phyloP scores from a whole-genome alignment of 2,888 invertebrate species.

The Idaea biselata region DNA sequence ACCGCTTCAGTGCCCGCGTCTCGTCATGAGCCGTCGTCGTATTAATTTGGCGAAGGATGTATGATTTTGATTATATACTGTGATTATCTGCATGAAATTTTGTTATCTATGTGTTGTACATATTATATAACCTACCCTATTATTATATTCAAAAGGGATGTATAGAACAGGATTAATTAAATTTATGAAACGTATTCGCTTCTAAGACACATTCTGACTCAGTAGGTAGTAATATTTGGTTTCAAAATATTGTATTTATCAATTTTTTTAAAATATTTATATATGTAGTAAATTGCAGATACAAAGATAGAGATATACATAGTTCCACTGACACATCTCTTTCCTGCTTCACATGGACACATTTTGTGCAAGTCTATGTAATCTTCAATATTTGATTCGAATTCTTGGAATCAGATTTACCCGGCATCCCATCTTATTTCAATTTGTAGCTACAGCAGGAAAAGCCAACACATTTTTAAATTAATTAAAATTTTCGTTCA shows the following conservation, averaged over 20 bases:
- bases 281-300: no score
- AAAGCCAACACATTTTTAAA: background rate
- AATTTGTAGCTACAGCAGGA: background rate
- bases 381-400: background rate
- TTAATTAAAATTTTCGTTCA: background rate
- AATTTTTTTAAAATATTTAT: no score
- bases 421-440: background rate
- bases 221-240: no score
- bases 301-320: background rate
- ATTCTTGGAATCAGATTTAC: background rate
- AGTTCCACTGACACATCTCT: background rate
- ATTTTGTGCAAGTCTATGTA: background rate
- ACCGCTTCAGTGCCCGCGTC: slow-evolving; percentile 39
- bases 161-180: background rate
- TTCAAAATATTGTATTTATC: no score
- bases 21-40: slow-evolving; percentile 25
- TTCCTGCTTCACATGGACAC: background rate
- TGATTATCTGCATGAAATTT: slow-evolving; percentile 27
- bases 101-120: slow-evolving; percentile 15
- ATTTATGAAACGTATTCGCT: no score
- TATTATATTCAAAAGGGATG: background rate
- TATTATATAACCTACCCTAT: background rate
- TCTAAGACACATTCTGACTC: no score
- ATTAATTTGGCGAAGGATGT: slow-evolving; percentile 40
- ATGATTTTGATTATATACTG: slow-evolving; percentile 30